These are phyloP conservation scores for Brachionus manjavacas DNA, from an alignment of 1,140 invertebrate species.

Conservation along the genomic window DNA sequence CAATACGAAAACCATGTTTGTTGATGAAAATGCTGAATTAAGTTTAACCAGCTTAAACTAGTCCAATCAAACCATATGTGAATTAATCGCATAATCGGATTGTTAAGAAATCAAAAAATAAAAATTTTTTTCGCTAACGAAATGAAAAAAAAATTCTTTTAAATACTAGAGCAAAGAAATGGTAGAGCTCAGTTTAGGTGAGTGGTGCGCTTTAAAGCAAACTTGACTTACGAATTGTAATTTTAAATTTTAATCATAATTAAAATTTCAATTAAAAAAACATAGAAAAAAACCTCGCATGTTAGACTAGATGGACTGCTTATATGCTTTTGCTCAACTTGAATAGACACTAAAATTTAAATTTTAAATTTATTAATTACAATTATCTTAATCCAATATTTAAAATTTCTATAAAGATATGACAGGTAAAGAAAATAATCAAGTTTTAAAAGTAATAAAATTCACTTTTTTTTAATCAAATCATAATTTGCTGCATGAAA, in stretches of 20 bases:
- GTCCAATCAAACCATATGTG: not conserved
- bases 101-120: not conserved
- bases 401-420: conserved; percentile 1
- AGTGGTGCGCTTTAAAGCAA: not conserved
- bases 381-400: conserved; percentile 37
- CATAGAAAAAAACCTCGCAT: not conserved
- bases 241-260: not conserved
- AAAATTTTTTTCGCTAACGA: not conserved
- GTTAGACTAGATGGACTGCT: not conserved
- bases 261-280: conserved; percentile 1
- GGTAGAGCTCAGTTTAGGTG: not conserved
- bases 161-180: not conserved
- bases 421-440: conserved; percentile 16
- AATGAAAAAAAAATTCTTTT: not conserved
- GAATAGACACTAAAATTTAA: conserved; percentile 13
- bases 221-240: not conserved
- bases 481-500: not conserved
- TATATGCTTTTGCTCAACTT: not conserved
- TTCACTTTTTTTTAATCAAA: conserved; percentile 12
- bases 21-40: not conserved
- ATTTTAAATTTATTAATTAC: conserved; percentile 24
- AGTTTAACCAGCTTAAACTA: not conserved
- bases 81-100: not conserved
- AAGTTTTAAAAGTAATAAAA: not conserved
- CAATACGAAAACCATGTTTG: not conserved